Percentiles rank a stretch among this genome's conserved stretches.
These are phyloP conservation scores for Parauchenoglanis punctatus DNA, from an alignment of 2,797 vertebrate genomes.

Conservation along the genomic window DNA sequence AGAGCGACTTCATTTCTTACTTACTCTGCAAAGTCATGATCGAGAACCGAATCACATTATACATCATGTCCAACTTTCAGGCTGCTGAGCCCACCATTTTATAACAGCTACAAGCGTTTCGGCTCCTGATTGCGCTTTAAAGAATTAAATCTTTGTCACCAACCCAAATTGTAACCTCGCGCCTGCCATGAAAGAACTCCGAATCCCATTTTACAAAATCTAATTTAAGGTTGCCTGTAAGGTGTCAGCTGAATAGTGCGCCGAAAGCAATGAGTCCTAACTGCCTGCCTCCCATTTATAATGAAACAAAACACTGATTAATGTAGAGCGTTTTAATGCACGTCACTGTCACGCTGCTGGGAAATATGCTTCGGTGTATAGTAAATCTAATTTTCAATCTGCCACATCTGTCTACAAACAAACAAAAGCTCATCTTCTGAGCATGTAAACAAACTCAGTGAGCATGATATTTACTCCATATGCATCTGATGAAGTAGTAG, in stretches of 20 bases:
- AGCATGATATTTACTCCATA: slow-evolving; percentile 24
- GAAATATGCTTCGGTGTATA: neutral
- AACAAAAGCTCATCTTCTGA: slow-evolving; percentile 37
- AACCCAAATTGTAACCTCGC: slow-evolving; percentile 23
- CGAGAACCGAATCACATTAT: slow-evolving; percentile 25
- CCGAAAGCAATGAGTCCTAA: slow-evolving; percentile 31
- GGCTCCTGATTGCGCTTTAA: neutral
- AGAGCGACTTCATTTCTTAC: slow-evolving; percentile 15
- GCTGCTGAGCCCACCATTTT: slow-evolving; percentile 21
- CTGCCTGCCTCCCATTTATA: neutral
- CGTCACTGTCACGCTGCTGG: slow-evolving; percentile 14
- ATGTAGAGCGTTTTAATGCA: slow-evolving; percentile 19
- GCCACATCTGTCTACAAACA: slow-evolving; percentile 28
- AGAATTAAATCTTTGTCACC: slow-evolving; percentile 27
- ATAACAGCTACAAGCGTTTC: slow-evolving; percentile 18
- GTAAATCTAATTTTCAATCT: slow-evolving; percentile 42
- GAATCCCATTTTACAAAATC: slow-evolving; percentile 36
- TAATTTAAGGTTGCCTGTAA: slow-evolving; percentile 37
- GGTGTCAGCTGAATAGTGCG: slow-evolving; percentile 16
- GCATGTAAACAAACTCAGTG: slow-evolving; percentile 22
- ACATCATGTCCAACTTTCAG: slow-evolving; percentile 12
- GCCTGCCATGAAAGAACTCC: slow-evolving; percentile 1
- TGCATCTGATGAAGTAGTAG: slow-evolving; percentile 30
- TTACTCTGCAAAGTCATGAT: slow-evolving; percentile 13
- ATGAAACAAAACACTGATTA: slow-evolving; percentile 36